These are phyloP conservation scores for Ploceus nigricollis DNA, from an alignment of 2,113 vertebrate genomes.

Conservation along the genomic window DNA sequence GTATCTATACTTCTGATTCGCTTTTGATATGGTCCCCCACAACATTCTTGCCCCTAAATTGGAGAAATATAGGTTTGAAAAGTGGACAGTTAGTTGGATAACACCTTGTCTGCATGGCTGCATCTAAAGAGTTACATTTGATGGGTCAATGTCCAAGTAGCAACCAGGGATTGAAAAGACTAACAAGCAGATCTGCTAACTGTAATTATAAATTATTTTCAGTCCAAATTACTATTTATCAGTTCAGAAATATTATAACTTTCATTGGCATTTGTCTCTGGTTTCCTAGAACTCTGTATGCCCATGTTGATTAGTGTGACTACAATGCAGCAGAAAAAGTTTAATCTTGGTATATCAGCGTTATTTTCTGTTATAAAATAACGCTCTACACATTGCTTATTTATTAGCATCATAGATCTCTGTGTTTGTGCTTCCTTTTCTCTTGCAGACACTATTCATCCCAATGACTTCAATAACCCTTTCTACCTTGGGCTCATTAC, in stretches of 20 bases:
- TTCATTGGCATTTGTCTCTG: not conserved
- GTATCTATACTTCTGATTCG: not conserved
- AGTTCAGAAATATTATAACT: not conserved
- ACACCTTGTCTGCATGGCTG: not conserved
- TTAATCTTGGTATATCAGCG: not conserved
- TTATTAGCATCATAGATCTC: not conserved
- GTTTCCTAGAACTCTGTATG: not conserved
- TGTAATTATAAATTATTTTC: not conserved
- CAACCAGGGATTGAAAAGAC: not conserved
- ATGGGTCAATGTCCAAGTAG: not conserved
- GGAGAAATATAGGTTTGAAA: not conserved
- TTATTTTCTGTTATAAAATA: not conserved
- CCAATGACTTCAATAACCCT: not conserved
- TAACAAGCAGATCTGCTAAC: not conserved
- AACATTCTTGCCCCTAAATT: not conserved
- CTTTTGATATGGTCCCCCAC: not conserved
- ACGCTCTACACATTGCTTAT: not conserved
- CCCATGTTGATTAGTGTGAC: not conserved
- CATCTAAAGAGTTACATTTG: not conserved
- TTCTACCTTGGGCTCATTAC: not conserved
- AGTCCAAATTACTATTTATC: not conserved
- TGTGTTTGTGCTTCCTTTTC: not conserved
- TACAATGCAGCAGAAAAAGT: not conserved
- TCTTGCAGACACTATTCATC: not conserved
- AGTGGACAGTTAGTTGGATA: not conserved